phyloP scores from a whole-genome alignment of 2,888 invertebrate genomes.

The Siphlonurus alternatus region DNA sequence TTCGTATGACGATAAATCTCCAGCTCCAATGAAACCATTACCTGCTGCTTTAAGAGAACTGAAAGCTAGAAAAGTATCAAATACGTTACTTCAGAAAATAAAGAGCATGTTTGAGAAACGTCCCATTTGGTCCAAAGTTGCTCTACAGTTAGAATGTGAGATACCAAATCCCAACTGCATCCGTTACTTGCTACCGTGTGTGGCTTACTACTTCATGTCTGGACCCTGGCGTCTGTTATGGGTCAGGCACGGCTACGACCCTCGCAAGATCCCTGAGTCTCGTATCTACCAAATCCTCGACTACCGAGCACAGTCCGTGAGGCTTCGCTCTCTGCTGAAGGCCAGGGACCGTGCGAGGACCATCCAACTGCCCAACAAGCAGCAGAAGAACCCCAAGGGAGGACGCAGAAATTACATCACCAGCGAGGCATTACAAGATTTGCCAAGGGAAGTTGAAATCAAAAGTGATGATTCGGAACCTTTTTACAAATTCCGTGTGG shows the following conservation, averaged over 20 bases:
- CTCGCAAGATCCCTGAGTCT: slow-evolving; percentile 57
- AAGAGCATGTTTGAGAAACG: not conserved
- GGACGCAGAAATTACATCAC: not conserved
- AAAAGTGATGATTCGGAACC: not conserved
- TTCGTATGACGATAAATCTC: not conserved
- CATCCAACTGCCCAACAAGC: not conserved
- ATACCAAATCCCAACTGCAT: not conserved
- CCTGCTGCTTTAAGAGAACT: not conserved
- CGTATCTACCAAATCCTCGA: slow-evolving; percentile 81
- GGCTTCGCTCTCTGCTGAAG: not conserved
- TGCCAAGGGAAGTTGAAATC: not conserved
- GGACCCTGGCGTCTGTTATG: slow-evolving; percentile 92
- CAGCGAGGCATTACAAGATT: not conserved
- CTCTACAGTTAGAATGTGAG: not conserved
- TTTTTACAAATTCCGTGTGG: not conserved
- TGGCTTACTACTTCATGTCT: slow-evolving; percentile 69
- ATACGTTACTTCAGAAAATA: not conserved
- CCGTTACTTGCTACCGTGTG: slow-evolving; percentile 51
- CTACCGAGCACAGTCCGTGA: slow-evolving; percentile 33
- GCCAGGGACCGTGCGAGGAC: not conserved
- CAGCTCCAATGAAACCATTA: not conserved
- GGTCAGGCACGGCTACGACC: slow-evolving; percentile 84
- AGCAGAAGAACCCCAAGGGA: not conserved
- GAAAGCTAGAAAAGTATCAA: not conserved
- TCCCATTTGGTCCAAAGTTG: not conserved